A percentile compares a stretch with the other conserved stretches of the same genome.
phyloP scores from a whole-genome alignment of 2,113 vertebrate species.

The Sturnus vulgaris region DNA sequence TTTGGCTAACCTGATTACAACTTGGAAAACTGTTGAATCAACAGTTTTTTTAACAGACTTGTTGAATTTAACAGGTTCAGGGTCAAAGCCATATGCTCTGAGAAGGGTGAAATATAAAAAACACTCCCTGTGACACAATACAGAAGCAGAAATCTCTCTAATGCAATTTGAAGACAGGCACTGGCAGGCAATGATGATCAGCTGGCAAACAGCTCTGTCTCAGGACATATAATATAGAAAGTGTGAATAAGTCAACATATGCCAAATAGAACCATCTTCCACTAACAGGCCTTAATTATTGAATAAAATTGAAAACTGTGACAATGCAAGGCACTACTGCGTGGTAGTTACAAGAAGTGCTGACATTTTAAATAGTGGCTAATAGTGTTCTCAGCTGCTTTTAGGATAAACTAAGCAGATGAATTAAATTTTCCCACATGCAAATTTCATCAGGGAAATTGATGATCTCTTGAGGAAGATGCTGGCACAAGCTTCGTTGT shows the following conservation, averaged over 20 bases:
- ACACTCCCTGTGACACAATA: not conserved
- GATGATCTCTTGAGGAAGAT: not conserved
- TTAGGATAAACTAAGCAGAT: not conserved
- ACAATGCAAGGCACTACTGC: not conserved
- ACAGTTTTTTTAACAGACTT: too few species aligned
- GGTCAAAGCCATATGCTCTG: conserved; percentile 30
- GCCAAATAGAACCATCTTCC: not conserved
- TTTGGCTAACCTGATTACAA: not conserved
- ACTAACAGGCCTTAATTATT: not conserved
- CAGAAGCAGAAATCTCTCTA: not conserved
- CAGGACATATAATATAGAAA: not conserved
- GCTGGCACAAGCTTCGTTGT: not conserved
- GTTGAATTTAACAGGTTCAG: not conserved
- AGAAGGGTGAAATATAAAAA: not conserved
- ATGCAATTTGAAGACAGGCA: not conserved
- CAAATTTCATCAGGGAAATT: conserved; percentile 12
- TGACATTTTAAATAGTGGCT: not conserved
- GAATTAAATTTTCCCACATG: not conserved
- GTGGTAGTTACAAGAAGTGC: not conserved
- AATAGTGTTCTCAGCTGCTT: not conserved
- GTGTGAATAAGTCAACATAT: not conserved
- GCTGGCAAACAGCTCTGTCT: not conserved
- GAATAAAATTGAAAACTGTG: not conserved
- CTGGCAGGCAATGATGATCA: not conserved
- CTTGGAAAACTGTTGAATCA: conserved; percentile 1